Conservation (phyloP, 1,140 invertebrate genomes). For the Eurytemora carolleeae region DNA sequence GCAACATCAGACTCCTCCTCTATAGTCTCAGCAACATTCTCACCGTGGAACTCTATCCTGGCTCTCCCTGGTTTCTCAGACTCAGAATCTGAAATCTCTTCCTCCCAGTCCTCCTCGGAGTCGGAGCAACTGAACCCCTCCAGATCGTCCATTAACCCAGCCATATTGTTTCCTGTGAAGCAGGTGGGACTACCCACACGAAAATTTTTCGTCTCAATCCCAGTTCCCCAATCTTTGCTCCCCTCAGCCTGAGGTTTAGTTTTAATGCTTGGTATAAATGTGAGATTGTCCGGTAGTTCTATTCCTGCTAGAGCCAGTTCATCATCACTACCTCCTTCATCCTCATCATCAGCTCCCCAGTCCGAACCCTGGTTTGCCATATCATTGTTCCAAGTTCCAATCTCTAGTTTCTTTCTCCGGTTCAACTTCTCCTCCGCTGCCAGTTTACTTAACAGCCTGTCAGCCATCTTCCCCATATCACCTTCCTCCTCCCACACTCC, state of each 20-base stretch:
- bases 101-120: slow-evolving; percentile 22
- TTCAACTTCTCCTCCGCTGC: slow-evolving; percentile 25
- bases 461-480: slow-evolving; percentile 20
- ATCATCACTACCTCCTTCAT: slow-evolving; percentile 20
- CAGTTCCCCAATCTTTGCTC: slow-evolving; percentile 22
- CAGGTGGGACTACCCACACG: slow-evolving; percentile 19
- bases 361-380: slow-evolving; percentile 37
- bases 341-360: slow-evolving; percentile 14
- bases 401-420: slow-evolving; percentile 42
- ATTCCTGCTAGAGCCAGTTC: slow-evolving; percentile 24
- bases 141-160: slow-evolving; percentile 19
- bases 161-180: slow-evolving; percentile 20
- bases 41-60: slow-evolving; percentile 53
- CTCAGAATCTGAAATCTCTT: slow-evolving; percentile 16
- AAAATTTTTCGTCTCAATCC: slow-evolving; percentile 20
- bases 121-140: slow-evolving; percentile 21
- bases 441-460: slow-evolving; percentile 20
- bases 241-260: slow-evolving; percentile 12
- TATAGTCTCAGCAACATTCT: slow-evolving; percentile 60
- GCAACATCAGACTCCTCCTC: slow-evolving; percentile 36
- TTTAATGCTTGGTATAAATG: slow-evolving; percentile 21
- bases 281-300: slow-evolving; percentile 25
- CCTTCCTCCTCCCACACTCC: slow-evolving; percentile 23
- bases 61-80: slow-evolving; percentile 23
- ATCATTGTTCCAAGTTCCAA: slow-evolving; percentile 76